A percentile compares a stretch with the other conserved stretches of the same genome.
phyloP scores from a whole-genome alignment of 2,113 vertebrate genomes.

The Parus major region DNA sequence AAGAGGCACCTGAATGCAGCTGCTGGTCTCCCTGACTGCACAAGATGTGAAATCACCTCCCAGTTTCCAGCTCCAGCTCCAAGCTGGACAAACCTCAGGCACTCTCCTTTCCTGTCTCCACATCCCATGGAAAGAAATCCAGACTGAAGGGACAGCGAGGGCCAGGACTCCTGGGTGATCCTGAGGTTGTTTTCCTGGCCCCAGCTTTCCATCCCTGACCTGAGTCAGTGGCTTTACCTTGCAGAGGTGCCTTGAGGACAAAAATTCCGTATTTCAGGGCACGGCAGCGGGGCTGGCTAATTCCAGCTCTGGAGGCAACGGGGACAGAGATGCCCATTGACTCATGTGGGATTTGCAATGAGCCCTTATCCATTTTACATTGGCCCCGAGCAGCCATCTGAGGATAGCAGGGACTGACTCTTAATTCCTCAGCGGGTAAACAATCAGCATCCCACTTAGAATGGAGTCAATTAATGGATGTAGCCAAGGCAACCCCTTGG shows the following conservation, averaged over 20 bases:
- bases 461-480: constrained; percentile 20
- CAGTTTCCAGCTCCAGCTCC: background rate
- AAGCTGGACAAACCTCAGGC: background rate
- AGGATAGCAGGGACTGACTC: constrained; percentile 26
- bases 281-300: background rate
- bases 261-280: background rate
- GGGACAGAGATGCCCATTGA: constrained; percentile 49
- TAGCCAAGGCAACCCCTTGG: constrained; percentile 11
- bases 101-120: background rate
- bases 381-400: constrained; percentile 18
- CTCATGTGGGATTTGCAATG: constrained; percentile 26
- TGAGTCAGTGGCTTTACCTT: background rate
- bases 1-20: background rate
- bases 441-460: background rate
- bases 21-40: background rate
- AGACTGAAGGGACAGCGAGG: background rate
- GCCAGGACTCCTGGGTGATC: background rate
- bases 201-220: background rate
- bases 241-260: constrained; percentile 49
- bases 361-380: constrained; percentile 25
- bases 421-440: constrained; percentile 6
- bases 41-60: background rate
- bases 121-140: background rate
- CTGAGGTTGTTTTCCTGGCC: background rate
- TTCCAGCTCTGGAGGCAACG: constrained; percentile 26